Conservation (phyloP, 2,113 vertebrate species). For the Clarias magur region DNA sequence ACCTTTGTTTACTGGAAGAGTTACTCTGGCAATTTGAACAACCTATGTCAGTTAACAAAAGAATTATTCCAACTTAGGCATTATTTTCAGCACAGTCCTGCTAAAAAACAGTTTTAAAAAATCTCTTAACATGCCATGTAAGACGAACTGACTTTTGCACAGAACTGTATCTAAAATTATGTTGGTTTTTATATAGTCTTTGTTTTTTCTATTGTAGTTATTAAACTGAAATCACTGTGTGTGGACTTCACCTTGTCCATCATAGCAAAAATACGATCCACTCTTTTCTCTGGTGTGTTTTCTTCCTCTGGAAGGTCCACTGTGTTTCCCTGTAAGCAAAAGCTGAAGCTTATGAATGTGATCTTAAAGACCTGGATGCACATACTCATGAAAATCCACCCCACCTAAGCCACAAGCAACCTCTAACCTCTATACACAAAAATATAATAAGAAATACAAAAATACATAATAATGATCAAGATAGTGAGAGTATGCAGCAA, state of each 20-base stretch:
- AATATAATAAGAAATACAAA: too few relatives aligned
- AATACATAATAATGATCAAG: not conserved
- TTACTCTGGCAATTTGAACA: too few relatives aligned
- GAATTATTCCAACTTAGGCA: too few relatives aligned
- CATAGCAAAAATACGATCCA: conserved; percentile 98
- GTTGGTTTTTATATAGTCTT: not conserved
- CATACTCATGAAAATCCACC: not conserved
- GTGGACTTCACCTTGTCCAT: conserved; percentile 90
- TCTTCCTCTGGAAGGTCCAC: conserved; percentile 97
- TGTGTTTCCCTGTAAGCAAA: conserved; percentile 84
- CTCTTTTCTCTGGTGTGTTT: conserved; percentile 95
- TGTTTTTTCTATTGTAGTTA: not conserved
- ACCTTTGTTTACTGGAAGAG: too few relatives aligned
- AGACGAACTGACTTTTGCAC: not conserved
- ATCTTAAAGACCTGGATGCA: not conserved
- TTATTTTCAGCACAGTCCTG: too few relatives aligned
- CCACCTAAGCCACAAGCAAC: not conserved
- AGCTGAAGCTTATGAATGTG: not conserved
- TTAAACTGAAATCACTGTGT: not conserved
- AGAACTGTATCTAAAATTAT: not conserved
- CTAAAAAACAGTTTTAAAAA: too few relatives aligned
- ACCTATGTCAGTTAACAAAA: too few relatives aligned
- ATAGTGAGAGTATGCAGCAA: not conserved
- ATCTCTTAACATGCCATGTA: not conserved
- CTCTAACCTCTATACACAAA: not conserved